These are phyloP conservation scores for Corythoichthys haematopterus DNA, from an alignment of 2,113 vertebrate genomes.

Conservation along the genomic window DNA sequence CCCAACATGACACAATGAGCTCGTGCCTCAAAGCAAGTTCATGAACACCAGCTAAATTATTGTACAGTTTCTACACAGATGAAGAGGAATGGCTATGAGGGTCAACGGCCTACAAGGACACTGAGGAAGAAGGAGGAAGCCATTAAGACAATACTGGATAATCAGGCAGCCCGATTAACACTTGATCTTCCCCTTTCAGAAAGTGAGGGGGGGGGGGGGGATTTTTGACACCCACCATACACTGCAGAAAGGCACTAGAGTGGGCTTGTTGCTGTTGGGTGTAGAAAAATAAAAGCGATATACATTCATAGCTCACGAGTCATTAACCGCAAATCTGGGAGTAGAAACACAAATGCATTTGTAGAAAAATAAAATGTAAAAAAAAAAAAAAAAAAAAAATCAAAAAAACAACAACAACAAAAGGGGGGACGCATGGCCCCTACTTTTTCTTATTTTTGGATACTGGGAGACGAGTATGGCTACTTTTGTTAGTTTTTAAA, in stretches of 20 bases:
- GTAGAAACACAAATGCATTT: constrained; percentile 69
- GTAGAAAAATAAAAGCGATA: constrained; percentile 70
- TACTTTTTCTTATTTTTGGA: constrained; percentile 53
- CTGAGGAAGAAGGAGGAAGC: constrained; percentile 37
- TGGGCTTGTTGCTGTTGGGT: constrained; percentile 61
- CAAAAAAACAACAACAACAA: constrained; percentile 66
- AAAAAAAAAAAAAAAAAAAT: constrained; percentile 52
- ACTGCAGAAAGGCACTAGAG: constrained; percentile 75
- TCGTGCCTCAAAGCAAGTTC: constrained; percentile 30
- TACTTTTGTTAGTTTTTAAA: constrained; percentile 48
- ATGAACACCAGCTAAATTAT: constrained; percentile 18
- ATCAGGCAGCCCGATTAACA: constrained; percentile 62
- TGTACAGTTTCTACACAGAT: constrained; percentile 22
- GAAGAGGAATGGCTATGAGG: constrained; percentile 14
- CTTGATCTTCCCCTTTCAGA: constrained; percentile 26
- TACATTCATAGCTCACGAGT: constrained; percentile 71
- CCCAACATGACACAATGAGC: constrained; percentile 23
- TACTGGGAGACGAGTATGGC: constrained; percentile 69
- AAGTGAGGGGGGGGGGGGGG: constrained; percentile 14
- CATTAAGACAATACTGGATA: constrained; percentile 66
- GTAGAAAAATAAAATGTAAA: constrained; percentile 72
- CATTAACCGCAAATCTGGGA: constrained; percentile 53
- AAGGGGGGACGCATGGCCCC: constrained; percentile 48
- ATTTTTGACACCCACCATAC: constrained; percentile 44
- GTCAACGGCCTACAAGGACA: constrained; percentile 39